Conservation (phyloP, 2,888 invertebrate genomes). For the Agrenia bidenticulata region DNA sequence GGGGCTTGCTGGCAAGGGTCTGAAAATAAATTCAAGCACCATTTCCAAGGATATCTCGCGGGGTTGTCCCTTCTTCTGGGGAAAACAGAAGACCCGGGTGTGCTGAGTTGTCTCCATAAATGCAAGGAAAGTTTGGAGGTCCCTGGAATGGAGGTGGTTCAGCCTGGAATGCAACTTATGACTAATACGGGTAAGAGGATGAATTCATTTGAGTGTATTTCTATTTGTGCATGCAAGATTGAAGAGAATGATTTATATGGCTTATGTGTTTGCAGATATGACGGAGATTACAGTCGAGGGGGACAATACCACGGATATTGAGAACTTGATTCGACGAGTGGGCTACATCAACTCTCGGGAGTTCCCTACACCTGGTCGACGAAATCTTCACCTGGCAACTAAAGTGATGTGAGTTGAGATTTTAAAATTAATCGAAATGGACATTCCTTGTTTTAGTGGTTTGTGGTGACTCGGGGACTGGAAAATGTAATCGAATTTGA, state of each 20-base stretch:
- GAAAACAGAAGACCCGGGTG: slow-evolving; percentile 72
- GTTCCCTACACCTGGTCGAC: slow-evolving; percentile 91
- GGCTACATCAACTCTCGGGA: slow-evolving; percentile 84
- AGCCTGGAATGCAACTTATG: slow-evolving; percentile 75
- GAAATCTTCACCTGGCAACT: slow-evolving; percentile 80
- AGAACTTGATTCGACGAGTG: slow-evolving; percentile 73
- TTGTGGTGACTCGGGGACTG: background rate
- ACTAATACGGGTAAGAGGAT: slow-evolving; percentile 64
- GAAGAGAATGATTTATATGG: too few species aligned
- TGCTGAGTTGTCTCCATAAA: slow-evolving; percentile 74
- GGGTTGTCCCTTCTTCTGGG: slow-evolving; percentile 76
- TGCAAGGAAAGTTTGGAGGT: slow-evolving; percentile 79
- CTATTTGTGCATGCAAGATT: too few species aligned
- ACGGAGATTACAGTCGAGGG: slow-evolving; percentile 90
- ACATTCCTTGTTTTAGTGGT: background rate
- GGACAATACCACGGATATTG: slow-evolving; percentile 84
- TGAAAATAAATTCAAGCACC: slow-evolving; percentile 86
- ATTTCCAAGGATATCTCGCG: slow-evolving; percentile 84
- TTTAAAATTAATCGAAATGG: background rate
- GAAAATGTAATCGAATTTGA: too few species aligned
- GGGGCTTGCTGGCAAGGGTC: slow-evolving; percentile 99
- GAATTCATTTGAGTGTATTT: too few species aligned
- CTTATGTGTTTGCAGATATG: slow-evolving; percentile 63
- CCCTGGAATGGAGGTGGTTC: slow-evolving; percentile 72
- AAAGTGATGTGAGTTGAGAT: slow-evolving; percentile 67